These are phyloP conservation scores for Muschampia plurimacula DNA, from an alignment of 2,888 invertebrate species.

Conservation along the genomic window DNA sequence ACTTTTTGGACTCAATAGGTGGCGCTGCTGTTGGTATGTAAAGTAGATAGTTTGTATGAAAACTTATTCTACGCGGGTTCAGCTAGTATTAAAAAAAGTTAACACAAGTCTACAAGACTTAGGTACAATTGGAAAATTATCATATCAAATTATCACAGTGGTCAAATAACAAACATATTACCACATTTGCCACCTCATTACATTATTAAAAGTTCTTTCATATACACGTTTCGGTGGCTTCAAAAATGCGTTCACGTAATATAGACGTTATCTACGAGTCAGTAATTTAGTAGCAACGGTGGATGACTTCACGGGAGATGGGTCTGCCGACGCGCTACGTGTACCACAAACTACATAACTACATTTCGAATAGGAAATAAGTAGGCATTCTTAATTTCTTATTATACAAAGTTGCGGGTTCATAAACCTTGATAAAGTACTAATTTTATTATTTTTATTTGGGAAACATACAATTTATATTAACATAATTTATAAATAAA, in stretches of 20 bases:
- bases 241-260: slow-evolving; percentile 13
- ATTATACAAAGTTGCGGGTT: not conserved
- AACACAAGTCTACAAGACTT: too few relatives aligned
- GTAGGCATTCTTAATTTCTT: slow-evolving; percentile 1
- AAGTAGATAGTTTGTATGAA: too few relatives aligned
- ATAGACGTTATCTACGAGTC: slow-evolving; percentile 29
- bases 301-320: slow-evolving; percentile 26
- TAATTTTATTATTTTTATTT: too few relatives aligned
- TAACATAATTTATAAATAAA: too few relatives aligned
- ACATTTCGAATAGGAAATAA: slow-evolving; percentile 13
- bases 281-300: slow-evolving; percentile 20
- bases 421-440: not conserved
- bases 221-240: slow-evolving; percentile 16
- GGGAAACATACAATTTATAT: too few relatives aligned
- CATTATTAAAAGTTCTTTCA: slow-evolving; percentile 15
- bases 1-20: too few relatives aligned
- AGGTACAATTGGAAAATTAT: too few relatives aligned
- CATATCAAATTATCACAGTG: not conserved
- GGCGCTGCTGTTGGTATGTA: too few relatives aligned
- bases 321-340: not conserved
- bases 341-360: not conserved
- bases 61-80: too few relatives aligned
- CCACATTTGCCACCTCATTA: not conserved
- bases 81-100: too few relatives aligned
- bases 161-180: not conserved